Conservation (phyloP, 1,140 invertebrate species). For the Microplitis mediator region DNA sequence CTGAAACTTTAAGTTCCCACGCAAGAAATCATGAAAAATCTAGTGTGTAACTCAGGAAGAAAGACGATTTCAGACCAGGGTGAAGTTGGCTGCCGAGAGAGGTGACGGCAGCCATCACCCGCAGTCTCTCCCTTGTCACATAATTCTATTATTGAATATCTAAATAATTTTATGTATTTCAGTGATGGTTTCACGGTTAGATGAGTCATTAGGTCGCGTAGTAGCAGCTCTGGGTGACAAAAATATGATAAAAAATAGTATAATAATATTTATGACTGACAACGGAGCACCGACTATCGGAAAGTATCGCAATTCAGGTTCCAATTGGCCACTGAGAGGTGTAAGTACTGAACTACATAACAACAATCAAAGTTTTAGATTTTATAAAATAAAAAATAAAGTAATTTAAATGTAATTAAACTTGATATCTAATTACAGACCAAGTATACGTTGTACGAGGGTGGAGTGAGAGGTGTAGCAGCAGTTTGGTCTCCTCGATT, state of each 20-base stretch:
- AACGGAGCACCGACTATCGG: conserved; percentile 80
- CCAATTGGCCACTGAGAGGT: conserved; percentile 87
- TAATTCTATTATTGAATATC: not conserved
- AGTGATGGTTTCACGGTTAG: conserved; percentile 88
- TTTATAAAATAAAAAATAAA: not conserved
- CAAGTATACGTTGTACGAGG: conserved; percentile 76
- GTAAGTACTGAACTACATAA: conserved; percentile 56
- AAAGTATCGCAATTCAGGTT: conserved; percentile 76
- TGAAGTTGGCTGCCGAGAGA: no score
- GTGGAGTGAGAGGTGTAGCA: conserved; percentile 69
- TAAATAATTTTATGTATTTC: conserved; percentile 38
- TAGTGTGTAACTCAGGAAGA: no score
- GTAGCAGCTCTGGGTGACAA: conserved; percentile 71
- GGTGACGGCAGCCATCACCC: no score
- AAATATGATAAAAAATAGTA: conserved; percentile 74
- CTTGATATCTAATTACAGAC: conserved; percentile 54
- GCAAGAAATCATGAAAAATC: no score
- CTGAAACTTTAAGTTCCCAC: no score
- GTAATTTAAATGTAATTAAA: not conserved
- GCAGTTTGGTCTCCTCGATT: conserved; percentile 71
- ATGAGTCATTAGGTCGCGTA: conserved; percentile 82
- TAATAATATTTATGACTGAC: conserved; percentile 79
- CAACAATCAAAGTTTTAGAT: conserved; percentile 2
- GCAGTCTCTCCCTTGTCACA: no score
- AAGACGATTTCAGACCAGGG: no score